A percentile compares a stretch with the other conserved stretches of the same genome.
Conservation (phyloP, 1,140 invertebrate species). For the Trachelipus rathkii region DNA sequence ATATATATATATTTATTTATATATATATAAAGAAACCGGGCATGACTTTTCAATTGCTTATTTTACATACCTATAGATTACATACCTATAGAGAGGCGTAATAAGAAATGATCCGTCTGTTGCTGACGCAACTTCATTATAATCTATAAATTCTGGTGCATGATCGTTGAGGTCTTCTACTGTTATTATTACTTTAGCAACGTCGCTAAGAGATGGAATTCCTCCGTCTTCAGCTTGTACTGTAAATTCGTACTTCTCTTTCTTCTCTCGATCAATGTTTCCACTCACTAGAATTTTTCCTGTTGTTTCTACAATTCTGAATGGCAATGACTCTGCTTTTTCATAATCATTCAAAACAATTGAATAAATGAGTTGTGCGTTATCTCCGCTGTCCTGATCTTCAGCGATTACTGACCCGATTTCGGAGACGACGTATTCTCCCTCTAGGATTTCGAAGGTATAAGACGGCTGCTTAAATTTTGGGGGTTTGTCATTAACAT, state of each 20-base stretch:
- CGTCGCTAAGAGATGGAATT: slow-evolving; percentile 81
- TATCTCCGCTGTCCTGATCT: slow-evolving; percentile 83
- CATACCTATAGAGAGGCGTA: slow-evolving; percentile 7
- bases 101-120: background rate
- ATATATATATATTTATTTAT: background rate
- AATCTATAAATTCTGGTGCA: slow-evolving; percentile 65
- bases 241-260: slow-evolving; percentile 75
- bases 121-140: slow-evolving; percentile 1
- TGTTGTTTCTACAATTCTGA: slow-evolving; percentile 82
- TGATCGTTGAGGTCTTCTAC: slow-evolving; percentile 93
- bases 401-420: slow-evolving; percentile 79
- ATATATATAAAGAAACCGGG: slow-evolving; percentile 4
- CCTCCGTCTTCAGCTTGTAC: slow-evolving; percentile 89
- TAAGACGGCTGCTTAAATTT: slow-evolving; percentile 87
- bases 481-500: slow-evolving; percentile 95
- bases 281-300: slow-evolving; percentile 84
- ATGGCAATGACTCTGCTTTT: slow-evolving; percentile 55
- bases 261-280: slow-evolving; percentile 81
- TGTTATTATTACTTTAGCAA: slow-evolving; percentile 65
- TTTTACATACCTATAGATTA: background rate
- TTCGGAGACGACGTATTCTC: slow-evolving; percentile 77
- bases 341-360: slow-evolving; percentile 14
- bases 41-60: slow-evolving; percentile 1
- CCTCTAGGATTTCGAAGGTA: slow-evolving; percentile 77
- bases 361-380: slow-evolving; percentile 55